These are phyloP conservation scores for Onthophagus taurus DNA, from an alignment of 1,140 invertebrate genomes.

Conservation along the genomic window DNA sequence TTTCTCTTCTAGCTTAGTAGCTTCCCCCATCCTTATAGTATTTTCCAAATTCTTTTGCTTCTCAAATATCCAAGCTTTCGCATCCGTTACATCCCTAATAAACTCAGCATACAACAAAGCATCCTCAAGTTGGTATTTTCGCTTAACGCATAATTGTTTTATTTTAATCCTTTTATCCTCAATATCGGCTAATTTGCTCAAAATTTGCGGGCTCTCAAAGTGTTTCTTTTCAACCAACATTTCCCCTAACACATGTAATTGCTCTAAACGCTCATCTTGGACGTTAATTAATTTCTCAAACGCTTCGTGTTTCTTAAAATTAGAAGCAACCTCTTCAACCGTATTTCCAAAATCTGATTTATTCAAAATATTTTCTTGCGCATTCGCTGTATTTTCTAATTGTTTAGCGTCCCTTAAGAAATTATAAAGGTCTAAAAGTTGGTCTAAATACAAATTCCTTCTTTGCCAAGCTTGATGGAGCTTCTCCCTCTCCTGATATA, in stretches of 20 bases:
- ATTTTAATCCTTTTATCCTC: constrained; percentile 60
- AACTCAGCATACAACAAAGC: constrained; percentile 82
- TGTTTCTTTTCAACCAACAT: constrained; percentile 88
- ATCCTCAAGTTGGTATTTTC: constrained; percentile 62
- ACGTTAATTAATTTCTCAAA: constrained; percentile 78
- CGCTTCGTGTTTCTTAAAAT: constrained; percentile 84
- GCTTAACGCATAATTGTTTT: constrained; percentile 52
- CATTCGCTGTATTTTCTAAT: constrained; percentile 76
- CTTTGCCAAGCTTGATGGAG: constrained; percentile 80
- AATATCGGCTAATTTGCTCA: constrained; percentile 59
- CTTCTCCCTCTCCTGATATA: constrained; percentile 68
- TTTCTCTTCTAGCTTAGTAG: constrained; percentile 71
- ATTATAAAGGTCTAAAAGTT: constrained; percentile 89
- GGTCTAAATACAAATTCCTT: constrained; percentile 84
- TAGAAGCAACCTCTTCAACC: constrained; percentile 78
- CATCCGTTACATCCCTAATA: constrained; percentile 78
- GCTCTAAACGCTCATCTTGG: constrained; percentile 79
- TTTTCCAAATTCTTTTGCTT: constrained; percentile 82
- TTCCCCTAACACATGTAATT: constrained; percentile 72
- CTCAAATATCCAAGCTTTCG: constrained; percentile 87
- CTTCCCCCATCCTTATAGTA: constrained; percentile 59
- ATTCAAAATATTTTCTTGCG: constrained; percentile 72
- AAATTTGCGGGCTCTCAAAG: constrained; percentile 84
- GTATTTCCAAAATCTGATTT: constrained; percentile 43
- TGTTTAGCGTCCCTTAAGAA: constrained; percentile 93